phyloP scores from a whole-genome alignment of 2,888 invertebrate species.

The Luffia ferchaultella region DNA sequence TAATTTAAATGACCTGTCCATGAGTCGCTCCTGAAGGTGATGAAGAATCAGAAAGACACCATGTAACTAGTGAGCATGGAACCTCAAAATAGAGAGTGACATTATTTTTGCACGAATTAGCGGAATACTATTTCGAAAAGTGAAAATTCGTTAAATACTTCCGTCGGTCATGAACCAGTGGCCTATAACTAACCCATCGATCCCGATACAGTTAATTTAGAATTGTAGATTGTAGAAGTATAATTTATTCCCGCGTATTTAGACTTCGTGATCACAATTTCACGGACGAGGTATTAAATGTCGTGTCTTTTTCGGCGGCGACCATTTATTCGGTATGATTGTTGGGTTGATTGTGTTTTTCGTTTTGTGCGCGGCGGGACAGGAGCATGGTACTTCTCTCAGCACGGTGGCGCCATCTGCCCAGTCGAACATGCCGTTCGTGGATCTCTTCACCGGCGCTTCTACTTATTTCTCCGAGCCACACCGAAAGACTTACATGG shows the following conservation, averaged over 20 bases:
- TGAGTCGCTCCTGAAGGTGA: too few relatives aligned
- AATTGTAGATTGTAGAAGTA: conserved; percentile 31
- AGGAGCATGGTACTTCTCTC: conserved; percentile 32
- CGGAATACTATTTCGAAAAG: too few relatives aligned
- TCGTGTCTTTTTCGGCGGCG: conserved; percentile 32
- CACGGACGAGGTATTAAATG: conserved; percentile 54
- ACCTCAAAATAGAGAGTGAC: too few relatives aligned
- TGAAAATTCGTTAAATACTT: conserved; percentile 18
- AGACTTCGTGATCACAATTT: conserved; percentile 45
- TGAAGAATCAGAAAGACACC: too few relatives aligned
- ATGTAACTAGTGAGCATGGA: too few relatives aligned
- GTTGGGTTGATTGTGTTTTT: conserved; percentile 35
- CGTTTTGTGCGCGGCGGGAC: conserved; percentile 30
- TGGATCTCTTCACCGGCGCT: conserved; percentile 46
- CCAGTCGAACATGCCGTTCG: conserved; percentile 33
- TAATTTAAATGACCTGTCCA: too few relatives aligned
- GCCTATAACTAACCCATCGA: not conserved
- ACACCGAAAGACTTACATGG: conserved; percentile 42
- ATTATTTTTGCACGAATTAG: too few relatives aligned
- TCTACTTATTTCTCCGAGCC: conserved; percentile 43
- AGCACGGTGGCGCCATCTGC: conserved; percentile 33
- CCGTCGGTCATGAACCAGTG: conserved; percentile 16
- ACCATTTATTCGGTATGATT: conserved; percentile 53
- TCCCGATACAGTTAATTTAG: conserved; percentile 30
- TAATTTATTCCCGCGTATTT: conserved; percentile 40